Conservation (phyloP, 2,113 vertebrate species). For the Ailurus styani region DNA sequence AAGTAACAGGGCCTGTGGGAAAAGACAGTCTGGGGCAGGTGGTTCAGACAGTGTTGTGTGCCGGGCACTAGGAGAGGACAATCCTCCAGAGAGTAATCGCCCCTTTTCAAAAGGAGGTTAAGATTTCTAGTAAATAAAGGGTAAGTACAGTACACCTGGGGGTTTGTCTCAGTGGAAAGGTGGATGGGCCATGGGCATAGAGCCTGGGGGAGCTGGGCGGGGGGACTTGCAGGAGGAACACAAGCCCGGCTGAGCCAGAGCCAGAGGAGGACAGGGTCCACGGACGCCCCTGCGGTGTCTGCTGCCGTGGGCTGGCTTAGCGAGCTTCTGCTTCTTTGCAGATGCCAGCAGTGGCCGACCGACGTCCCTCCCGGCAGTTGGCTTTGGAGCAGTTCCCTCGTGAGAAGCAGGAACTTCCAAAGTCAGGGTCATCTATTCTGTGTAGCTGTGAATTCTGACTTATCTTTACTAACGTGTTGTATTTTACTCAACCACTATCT, state of each 20-base stretch:
- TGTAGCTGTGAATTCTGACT: background rate
- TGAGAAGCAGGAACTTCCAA: background rate
- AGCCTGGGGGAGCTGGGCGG: background rate
- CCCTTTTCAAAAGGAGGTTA: background rate
- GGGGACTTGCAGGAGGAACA: background rate
- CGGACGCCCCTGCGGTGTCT: background rate
- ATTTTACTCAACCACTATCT: background rate
- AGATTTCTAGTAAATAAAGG: background rate
- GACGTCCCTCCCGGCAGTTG: too few species aligned
- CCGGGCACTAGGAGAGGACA: too few species aligned
- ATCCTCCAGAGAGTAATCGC: background rate
- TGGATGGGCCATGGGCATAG: background rate
- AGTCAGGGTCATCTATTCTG: background rate
- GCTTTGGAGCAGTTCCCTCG: too few species aligned
- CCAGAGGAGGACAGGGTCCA: background rate
- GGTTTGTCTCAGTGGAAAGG: background rate
- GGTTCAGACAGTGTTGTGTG: too few species aligned
- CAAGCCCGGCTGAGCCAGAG: too few species aligned
- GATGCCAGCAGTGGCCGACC: background rate
- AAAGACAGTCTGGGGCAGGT: background rate
- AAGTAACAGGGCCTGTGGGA: background rate
- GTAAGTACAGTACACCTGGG: too few species aligned
- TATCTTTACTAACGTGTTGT: background rate
- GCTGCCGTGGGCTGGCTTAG: background rate
- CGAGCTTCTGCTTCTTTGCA: background rate